These are phyloP conservation scores for Augiades crinisus DNA, from an alignment of 2,888 invertebrate species.

Conservation along the genomic window DNA sequence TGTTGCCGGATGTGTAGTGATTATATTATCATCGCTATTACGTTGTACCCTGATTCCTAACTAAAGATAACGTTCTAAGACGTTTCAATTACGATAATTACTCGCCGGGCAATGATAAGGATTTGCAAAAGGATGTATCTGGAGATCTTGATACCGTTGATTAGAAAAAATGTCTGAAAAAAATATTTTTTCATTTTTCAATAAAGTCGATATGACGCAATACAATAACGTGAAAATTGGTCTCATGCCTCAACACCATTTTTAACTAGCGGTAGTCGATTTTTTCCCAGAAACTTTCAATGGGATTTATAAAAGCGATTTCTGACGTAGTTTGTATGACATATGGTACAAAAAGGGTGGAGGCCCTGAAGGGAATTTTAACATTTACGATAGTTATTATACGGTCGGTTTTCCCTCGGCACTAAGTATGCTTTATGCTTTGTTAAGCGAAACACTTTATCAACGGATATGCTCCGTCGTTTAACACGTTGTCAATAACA, in stretches of 20 bases:
- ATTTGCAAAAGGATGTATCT: no score
- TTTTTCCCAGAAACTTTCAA: constrained; percentile 14
- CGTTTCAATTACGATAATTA: no score
- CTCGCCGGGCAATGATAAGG: no score
- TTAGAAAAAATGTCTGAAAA: no score
- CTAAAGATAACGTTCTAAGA: no score
- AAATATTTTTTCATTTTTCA: no score
- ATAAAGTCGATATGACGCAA: no score
- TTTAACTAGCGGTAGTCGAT: not conserved
- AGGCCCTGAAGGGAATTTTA: not conserved
- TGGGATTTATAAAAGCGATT: constrained; percentile 15
- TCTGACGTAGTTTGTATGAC: constrained; percentile 14
- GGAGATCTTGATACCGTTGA: no score
- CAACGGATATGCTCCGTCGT: constrained; percentile 32
- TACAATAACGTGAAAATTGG: not conserved
- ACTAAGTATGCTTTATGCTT: constrained; percentile 26
- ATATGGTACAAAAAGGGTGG: constrained; percentile 1
- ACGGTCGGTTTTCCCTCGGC: not conserved
- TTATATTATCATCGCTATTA: no score
- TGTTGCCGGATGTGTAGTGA: no score
- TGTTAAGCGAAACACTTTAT: constrained; percentile 34
- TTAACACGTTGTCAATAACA: constrained; percentile 30
- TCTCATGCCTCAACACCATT: constrained; percentile 3
- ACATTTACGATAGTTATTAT: not conserved
- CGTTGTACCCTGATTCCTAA: no score